These are phyloP conservation scores for Melipona beecheii DNA, from an alignment of 2,888 invertebrate genomes.

Conservation along the genomic window DNA sequence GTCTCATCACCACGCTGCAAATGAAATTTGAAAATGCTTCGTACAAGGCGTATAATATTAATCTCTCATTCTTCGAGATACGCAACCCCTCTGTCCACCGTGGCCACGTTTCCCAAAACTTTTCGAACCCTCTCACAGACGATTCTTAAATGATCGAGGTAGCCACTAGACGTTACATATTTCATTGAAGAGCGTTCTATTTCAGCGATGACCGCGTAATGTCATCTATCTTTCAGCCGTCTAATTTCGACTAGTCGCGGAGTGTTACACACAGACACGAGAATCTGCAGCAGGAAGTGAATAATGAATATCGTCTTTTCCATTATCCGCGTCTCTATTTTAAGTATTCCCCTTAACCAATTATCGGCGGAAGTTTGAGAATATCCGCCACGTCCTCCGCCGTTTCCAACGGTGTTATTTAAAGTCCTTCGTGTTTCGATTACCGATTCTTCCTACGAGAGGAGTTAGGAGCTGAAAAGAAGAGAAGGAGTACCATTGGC, in stretches of 20 bases:
- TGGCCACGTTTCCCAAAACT: not conserved
- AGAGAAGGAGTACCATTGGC: not conserved
- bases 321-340: constrained; percentile 49
- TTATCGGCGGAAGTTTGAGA: not conserved
- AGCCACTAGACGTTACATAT: not conserved
- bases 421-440: not conserved
- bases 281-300: no score
- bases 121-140: not conserved
- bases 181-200: constrained; percentile 31
- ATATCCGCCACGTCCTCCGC: not conserved
- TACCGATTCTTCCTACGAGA: no score
- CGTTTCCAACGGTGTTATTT: not conserved
- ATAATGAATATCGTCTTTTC: constrained; percentile 39
- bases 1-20: no score
- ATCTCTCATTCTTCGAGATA: no score
- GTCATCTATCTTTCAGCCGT: constrained; percentile 27
- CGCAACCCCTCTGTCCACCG: no score
- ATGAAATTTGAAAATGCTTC: no score
- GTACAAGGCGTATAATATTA: no score
- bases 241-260: not conserved
- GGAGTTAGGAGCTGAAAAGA: no score
- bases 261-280: not conserved
- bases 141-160: not conserved
- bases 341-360: not conserved
- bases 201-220: not conserved